Evolutionary conservation across 1,140 invertebrate species (phyloP), one percentile per base, ranked within the genome.

Genomic region (Sinonovacula constricta): DNA sequence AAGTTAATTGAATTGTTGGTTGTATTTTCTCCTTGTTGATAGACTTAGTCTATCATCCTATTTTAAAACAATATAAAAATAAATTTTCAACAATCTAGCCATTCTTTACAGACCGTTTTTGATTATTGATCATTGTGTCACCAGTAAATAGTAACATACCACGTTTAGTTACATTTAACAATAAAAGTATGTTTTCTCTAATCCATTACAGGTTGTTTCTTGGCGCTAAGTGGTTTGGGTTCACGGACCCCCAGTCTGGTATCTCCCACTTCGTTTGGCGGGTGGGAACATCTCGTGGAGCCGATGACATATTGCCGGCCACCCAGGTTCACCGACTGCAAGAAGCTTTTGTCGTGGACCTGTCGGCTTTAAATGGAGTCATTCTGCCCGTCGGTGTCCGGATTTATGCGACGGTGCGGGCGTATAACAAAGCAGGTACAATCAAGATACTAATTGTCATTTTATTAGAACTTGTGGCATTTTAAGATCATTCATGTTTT

Each of bases 371-470:
- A 26, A 34, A 34, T 54, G 51, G 51, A 54, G 34, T 2, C 1
- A 0, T 0, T 3, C 45, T 84, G 14, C 78, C 81, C 15, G 51
- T 63, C 4, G 74, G 69, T 3, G 56, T 26, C 18, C 75, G 22
- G 5, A 79, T 84, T 14, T 84, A 79, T 71, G 63, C 65, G 7
- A 84, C 81, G 26, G 70, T 84, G n/a, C 79, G 72, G 24, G 81
- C 81, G 14, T 69, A 60, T 33, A 82, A 84, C 45, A 78, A 69
- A 71, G 83, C 83, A 62, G 83, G 83, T 84, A 59, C 34, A 59
- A 3, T 34, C 26, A 10, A 34, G 12, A 24, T 57, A 12, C 14
- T n/a, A n/a, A n/a, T n/a, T n/a, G n/a, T n/a, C n/a, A n/a, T n/a
- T n/a, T n/a, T n/a, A n/a, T n/a, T n/a, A n/a, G n/a, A n/a, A n/a